phyloP scores from a whole-genome alignment of 2,888 invertebrate genomes.

The Cenopis cana region DNA sequence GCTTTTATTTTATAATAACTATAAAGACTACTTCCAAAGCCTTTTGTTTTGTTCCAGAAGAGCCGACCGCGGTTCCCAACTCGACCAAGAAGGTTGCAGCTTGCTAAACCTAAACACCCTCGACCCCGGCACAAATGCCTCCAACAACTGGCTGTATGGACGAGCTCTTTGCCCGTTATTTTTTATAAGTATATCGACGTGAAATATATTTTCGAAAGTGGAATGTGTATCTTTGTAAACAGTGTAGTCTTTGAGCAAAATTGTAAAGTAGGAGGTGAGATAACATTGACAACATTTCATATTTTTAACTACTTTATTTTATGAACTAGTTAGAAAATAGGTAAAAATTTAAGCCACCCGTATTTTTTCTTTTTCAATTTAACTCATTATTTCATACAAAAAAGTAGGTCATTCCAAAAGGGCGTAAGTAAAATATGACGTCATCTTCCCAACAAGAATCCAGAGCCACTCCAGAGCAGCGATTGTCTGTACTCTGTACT shows the following conservation, averaged over 20 bases:
- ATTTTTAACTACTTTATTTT: too few species aligned
- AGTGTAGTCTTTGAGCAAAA: constrained; percentile 5
- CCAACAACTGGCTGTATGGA: constrained; percentile 9
- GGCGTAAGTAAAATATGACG: too few species aligned
- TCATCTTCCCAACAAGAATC: too few species aligned
- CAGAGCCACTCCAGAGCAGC: too few species aligned
- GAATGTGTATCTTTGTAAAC: constrained; percentile 23
- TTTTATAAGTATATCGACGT: constrained; percentile 20
- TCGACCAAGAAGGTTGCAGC: constrained; percentile 68
- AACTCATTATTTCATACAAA: too few species aligned
- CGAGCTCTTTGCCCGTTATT: not conserved
- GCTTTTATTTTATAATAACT: too few species aligned
- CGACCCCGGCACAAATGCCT: constrained; percentile 7
- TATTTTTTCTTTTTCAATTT: too few species aligned
- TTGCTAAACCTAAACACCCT: constrained; percentile 62
- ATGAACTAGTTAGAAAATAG: too few species aligned
- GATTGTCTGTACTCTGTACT: too few species aligned
- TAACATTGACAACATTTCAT: too few species aligned
- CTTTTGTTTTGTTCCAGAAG: constrained; percentile 57
- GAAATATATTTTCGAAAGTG: constrained; percentile 22
- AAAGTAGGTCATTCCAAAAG: too few species aligned
- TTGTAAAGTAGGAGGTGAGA: constrained; percentile 20
- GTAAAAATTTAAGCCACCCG: too few species aligned
- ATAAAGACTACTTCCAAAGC: constrained; percentile 9
- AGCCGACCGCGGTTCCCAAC: constrained; percentile 53